phyloP scores from a whole-genome alignment of 2,797 vertebrate species.

The Clarias platycephalus region DNA sequence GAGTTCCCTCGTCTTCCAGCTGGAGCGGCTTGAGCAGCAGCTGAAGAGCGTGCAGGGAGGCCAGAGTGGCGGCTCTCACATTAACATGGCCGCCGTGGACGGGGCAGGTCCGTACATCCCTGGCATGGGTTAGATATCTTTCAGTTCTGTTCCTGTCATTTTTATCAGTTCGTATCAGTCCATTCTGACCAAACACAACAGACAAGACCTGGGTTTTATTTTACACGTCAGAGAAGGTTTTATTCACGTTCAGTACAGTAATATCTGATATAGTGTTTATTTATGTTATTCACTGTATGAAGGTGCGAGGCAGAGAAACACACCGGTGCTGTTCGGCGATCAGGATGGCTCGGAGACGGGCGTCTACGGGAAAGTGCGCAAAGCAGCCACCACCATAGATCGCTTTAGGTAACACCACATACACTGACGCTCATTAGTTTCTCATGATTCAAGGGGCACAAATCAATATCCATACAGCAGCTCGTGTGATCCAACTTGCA shows the following conservation, averaged over 20 bases:
- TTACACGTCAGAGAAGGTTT: background rate
- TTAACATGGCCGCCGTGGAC: slow-evolving; percentile 88
- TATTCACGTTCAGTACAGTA: background rate
- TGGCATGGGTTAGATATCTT: too few species aligned
- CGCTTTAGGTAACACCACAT: slow-evolving; percentile 84
- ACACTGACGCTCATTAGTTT: background rate
- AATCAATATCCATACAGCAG: background rate
- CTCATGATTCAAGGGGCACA: background rate
- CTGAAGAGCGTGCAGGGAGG: slow-evolving; percentile 80
- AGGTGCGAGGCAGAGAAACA: slow-evolving; percentile 86
- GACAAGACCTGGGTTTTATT: background rate
- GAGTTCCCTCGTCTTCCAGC: slow-evolving; percentile 91
- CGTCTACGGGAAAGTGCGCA: slow-evolving; percentile 90
- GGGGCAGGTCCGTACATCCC: slow-evolving; percentile 70
- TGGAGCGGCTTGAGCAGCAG: slow-evolving; percentile 92
- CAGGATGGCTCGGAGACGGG: slow-evolving; percentile 75
- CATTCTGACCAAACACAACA: background rate
- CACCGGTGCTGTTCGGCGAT: slow-evolving; percentile 89
- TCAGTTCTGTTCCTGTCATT: background rate
- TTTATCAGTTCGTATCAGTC: too few species aligned
- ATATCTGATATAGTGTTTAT: background rate
- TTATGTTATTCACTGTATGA: slow-evolving; percentile 3
- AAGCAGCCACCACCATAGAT: slow-evolving; percentile 93
- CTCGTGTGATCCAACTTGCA: background rate
- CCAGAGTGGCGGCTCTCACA: slow-evolving; percentile 75